These are phyloP conservation scores for Leucophora obtusa DNA, from an alignment of 2,888 invertebrate genomes.

Conservation along the genomic window DNA sequence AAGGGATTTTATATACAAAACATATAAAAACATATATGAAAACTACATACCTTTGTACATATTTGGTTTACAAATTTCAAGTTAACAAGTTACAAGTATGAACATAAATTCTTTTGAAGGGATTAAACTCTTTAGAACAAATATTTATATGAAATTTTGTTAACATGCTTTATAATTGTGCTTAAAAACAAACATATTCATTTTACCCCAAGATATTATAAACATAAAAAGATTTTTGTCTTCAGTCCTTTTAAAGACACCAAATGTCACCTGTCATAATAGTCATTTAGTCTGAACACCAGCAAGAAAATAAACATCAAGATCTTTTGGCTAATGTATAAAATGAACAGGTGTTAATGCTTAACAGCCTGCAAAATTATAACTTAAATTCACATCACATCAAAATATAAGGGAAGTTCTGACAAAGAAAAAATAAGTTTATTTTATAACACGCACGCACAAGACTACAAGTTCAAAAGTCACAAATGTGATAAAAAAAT, in stretches of 20 bases:
- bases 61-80: not conserved
- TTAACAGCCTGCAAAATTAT: conserved; percentile 57
- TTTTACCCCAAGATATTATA: not conserved
- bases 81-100: not conserved
- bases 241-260: not conserved
- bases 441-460: conserved; percentile 47
- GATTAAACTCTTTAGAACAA: conserved; percentile 8
- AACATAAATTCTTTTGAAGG: not conserved
- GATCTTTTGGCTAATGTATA: conserved; percentile 27
- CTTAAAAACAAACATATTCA: not conserved
- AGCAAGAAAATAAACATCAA: conserved; percentile 34
- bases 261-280: conserved; percentile 49
- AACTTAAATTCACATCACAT: not conserved
- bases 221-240: not conserved
- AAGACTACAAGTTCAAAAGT: conserved; percentile 58
- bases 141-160: conserved; percentile 8
- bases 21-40: not conserved
- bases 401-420: not conserved
- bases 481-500: conserved; percentile 47
- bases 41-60: not conserved
- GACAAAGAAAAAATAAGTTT: conserved; percentile 4
- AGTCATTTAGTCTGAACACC: conserved; percentile 25
- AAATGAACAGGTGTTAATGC: conserved; percentile 60
- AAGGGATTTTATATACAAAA: conserved; percentile 29
- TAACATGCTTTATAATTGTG: conserved; percentile 11